Evolutionary conservation across 2,113 vertebrate species (phyloP), one percentile per base, ranked within the genome.

Genomic region (Bagarius yarrelli): DNA sequence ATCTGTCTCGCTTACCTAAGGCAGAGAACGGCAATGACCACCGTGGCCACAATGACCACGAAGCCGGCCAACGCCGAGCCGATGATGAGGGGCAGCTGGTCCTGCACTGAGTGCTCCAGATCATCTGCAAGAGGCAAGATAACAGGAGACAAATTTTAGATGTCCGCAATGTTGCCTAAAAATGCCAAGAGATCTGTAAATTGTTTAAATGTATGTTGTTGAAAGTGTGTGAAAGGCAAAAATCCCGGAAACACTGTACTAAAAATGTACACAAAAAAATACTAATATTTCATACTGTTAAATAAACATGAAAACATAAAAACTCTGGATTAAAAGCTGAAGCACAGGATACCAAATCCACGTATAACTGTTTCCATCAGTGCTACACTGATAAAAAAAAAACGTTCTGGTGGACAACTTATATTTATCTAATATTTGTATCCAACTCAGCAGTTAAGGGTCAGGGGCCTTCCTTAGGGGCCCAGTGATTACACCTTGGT

Each of bases 61-160:
- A 99, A 93, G 3, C 95, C 95, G 0, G 98, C 97, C 0, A 94
- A 95, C 50, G 96, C 96, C 0, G 97, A 99, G 44, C 98, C 98
- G 75, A 99, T 94, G 0, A 99, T 97, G 81, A 99, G 95, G 55
- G 98, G 97, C 81, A 99, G 92, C 91, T 96, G 94, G 79, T 99
- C 97, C 89, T 98, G 97, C 79, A 96, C 96, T 44, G 92, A 94
- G 87, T 93, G 95, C 90, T 95, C 95, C 32, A 92, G 93, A 89
- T 94, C 93, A 83, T 92, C 96, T 94, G 87, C 55, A 64, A 76
- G 15, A 53, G 63, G 36, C 47, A 64, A 84, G 64, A 2, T 34
- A 16, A 23, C 9, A 11, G 25, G 21, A 23, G 27, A 30, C 15
- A 30, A 8, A 34, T 25, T 15, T 40, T 21, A 67, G 34, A 55